Conservation (phyloP, 2,888 invertebrate species). For the Actias luna region DNA sequence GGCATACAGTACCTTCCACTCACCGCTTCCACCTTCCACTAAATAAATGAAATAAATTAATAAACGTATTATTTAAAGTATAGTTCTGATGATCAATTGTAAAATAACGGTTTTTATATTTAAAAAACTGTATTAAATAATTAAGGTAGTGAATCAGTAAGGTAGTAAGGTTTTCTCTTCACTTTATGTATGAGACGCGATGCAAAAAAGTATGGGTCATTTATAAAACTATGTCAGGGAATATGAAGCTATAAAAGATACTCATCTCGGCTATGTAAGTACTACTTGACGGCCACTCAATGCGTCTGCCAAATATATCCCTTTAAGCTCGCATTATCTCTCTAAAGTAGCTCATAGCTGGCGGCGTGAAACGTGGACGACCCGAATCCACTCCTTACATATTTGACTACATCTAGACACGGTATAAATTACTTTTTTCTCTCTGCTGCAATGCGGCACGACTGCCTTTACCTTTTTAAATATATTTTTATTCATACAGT, state of each 20-base stretch:
- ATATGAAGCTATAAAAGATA: constrained; percentile 11
- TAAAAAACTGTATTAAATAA: no score
- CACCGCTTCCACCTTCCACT: no score
- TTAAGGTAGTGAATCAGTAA: neutral
- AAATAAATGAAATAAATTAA: no score
- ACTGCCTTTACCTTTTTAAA: neutral
- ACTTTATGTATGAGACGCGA: no score
- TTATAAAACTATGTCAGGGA: neutral
- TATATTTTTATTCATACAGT: neutral
- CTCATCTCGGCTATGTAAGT: constrained; percentile 11
- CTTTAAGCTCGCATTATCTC: constrained; percentile 17
- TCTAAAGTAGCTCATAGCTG: constrained; percentile 16
- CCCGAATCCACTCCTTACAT: constrained; percentile 29
- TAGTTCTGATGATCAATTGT: no score
- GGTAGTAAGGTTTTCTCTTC: neutral
- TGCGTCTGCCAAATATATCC: constrained; percentile 9
- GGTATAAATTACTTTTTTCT: constrained; percentile 24
- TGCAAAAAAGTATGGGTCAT: neutral
- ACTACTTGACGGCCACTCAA: constrained; percentile 8
- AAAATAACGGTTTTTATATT: no score
- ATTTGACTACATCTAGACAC: constrained; percentile 27
- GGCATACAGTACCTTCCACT: no score
- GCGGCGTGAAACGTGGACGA: constrained; percentile 16
- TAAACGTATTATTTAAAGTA: no score
- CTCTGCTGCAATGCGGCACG: neutral